phyloP scores from a whole-genome alignment of 2,113 vertebrate genomes.

The Drymodes brunneopygia region DNA sequence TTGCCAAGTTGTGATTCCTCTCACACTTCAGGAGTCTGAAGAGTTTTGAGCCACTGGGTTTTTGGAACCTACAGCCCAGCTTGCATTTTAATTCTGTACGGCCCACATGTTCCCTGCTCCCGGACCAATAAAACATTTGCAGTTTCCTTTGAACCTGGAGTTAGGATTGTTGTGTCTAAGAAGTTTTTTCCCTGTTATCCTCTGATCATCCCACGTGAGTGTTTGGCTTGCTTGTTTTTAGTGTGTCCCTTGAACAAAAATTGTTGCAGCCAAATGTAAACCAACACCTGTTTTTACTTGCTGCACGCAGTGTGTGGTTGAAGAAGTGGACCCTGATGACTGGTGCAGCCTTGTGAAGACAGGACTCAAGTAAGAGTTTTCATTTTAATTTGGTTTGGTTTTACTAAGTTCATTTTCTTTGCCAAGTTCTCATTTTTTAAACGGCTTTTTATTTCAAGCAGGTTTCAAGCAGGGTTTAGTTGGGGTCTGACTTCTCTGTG shows the following conservation, averaged over 20 bases:
- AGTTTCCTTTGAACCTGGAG: not conserved
- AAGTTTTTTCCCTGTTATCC: not conserved
- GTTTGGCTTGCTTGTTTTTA: not conserved
- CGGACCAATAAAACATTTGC: not conserved
- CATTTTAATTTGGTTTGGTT: not conserved
- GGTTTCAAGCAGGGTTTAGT: not conserved
- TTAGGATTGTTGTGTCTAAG: not conserved
- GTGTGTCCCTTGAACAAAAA: not conserved
- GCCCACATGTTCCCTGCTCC: not conserved
- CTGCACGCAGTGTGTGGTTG: constrained; percentile 62
- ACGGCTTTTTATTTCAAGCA: not conserved
- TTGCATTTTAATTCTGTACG: not conserved
- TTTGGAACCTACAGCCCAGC: not conserved
- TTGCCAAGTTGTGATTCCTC: not conserved
- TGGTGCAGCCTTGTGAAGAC: constrained; percentile 88
- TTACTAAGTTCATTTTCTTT: not conserved
- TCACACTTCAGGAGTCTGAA: not conserved
- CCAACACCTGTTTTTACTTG: not conserved
- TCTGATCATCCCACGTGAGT: not conserved
- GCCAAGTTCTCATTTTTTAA: not conserved
- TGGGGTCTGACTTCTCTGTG: not conserved
- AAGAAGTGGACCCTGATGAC: constrained; percentile 73
- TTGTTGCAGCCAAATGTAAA: not conserved
- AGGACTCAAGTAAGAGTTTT: constrained; percentile 81
- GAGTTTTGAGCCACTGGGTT: not conserved